These are phyloP conservation scores for Caenorhabditis panamensis DNA, from an alignment of 2,888 invertebrate species.

Conservation along the genomic window DNA sequence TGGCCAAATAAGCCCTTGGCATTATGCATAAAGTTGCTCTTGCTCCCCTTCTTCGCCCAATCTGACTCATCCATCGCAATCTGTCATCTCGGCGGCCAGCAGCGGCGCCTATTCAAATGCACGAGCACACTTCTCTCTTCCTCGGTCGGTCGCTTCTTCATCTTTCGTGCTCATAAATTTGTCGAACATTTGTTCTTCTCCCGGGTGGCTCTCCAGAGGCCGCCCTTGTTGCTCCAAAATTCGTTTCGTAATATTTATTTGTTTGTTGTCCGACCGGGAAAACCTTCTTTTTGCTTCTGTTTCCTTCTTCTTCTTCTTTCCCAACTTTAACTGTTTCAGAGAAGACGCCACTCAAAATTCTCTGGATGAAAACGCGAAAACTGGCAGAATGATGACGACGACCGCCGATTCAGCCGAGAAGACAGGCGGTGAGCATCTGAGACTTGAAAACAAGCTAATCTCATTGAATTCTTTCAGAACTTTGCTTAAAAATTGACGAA, in stretches of 20 bases:
- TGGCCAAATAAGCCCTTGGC: conserved; percentile 12
- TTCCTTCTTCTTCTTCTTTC: not conserved
- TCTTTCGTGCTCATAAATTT: conserved; percentile 48
- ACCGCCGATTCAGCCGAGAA: conserved; percentile 12
- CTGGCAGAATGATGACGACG: conserved; percentile 13
- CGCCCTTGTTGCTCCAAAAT: conserved; percentile 8
- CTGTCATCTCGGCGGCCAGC: conserved; percentile 42
- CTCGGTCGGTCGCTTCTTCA: conserved; percentile 31
- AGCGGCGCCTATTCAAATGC: conserved; percentile 37
- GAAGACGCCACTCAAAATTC: conserved; percentile 25
- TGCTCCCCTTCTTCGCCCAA: conserved; percentile 17
- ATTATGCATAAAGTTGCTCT: conserved; percentile 25
- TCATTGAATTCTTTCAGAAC: conserved; percentile 25
- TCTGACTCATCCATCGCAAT: conserved; percentile 49
- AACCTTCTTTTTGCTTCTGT: conserved; percentile 19
- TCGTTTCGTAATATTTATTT: conserved; percentile 46
- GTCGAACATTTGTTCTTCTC: conserved; percentile 45
- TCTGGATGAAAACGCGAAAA: conserved; percentile 36
- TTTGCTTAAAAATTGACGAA: conserved; percentile 38
- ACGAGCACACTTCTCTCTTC: conserved; percentile 1
- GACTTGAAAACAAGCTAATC: not conserved
- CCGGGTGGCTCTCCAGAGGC: conserved; percentile 28
- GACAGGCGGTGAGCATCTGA: conserved; percentile 1
- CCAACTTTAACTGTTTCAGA: conserved; percentile 11
- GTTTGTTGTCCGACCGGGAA: conserved; percentile 31